These are phyloP conservation scores for Mnemiopsis leidyi DNA, from an alignment of 37 sponge, comb jelly and placozoan species.

Conservation along the genomic window DNA sequence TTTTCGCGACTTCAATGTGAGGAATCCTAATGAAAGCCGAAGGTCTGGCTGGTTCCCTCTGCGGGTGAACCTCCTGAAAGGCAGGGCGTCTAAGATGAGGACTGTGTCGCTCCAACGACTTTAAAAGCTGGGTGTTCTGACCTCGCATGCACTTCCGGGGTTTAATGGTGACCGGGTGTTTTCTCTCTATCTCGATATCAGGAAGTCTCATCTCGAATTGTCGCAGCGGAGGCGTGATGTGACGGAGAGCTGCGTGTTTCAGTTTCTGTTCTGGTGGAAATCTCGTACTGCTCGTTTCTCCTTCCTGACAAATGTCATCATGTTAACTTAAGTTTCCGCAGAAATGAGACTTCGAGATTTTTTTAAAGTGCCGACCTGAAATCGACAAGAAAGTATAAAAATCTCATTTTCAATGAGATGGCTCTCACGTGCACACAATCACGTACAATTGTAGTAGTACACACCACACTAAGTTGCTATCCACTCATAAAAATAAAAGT, in stretches of 20 bases:
- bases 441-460: too few relatives aligned
- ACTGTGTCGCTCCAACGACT: constrained; percentile 15
- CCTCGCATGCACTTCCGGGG: constrained; percentile 6
- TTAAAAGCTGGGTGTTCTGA: background rate
- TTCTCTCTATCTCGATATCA: constrained; percentile 8
- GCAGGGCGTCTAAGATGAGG: background rate
- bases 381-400: too few relatives aligned
- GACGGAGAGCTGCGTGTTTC: constrained; percentile 9
- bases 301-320: too few relatives aligned
- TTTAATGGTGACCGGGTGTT: constrained; percentile 41
- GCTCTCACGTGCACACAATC: too few relatives aligned
- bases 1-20: constrained; percentile 41
- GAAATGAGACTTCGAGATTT: too few relatives aligned
- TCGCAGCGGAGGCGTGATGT: constrained; percentile 9
- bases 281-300: background rate
- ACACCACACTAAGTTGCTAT: too few relatives aligned
- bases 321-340: too few relatives aligned
- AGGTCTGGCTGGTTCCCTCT: background rate
- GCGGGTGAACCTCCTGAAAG: background rate
- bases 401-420: too few relatives aligned
- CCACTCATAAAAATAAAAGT: background rate
- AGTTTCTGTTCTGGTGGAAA: background rate
- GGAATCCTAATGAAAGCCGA: constrained; percentile 38
- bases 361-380: too few relatives aligned
- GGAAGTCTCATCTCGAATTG: constrained; percentile 32